Conservation (phyloP, 2,888 invertebrate species). For the Scaptomyza parva region DNA sequence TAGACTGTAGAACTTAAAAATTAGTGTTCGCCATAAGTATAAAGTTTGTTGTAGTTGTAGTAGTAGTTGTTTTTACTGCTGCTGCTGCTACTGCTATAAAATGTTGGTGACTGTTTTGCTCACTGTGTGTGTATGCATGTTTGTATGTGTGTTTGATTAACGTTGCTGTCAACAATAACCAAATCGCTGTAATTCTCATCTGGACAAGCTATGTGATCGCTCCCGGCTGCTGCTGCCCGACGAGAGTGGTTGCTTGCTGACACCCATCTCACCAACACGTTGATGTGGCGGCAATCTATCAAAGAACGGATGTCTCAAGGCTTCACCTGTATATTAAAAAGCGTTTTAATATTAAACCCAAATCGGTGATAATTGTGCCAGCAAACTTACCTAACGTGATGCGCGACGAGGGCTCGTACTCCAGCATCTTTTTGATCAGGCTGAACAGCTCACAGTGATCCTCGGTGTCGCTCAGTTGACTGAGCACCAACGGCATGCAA, state of each 20-base stretch:
- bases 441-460: constrained; percentile 98
- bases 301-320: constrained; percentile 97
- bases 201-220: constrained; percentile 86
- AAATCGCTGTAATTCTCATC: constrained; percentile 85
- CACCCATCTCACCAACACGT: constrained; percentile 87
- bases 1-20: constrained; percentile 72
- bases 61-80: constrained; percentile 28
- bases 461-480: constrained; percentile 93
- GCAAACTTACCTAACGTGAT: constrained; percentile 89
- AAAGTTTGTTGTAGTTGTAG: constrained; percentile 29
- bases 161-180: constrained; percentile 85
- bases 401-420: constrained; percentile 97
- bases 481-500: constrained; percentile 98
- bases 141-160: constrained; percentile 65
- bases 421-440: constrained; percentile 97
- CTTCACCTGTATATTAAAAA: constrained; percentile 87
- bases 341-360: neutral
- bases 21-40: constrained; percentile 40
- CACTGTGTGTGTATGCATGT: constrained; percentile 50
- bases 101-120: constrained; percentile 43
- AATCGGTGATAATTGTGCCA: neutral
- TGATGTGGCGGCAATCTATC: constrained; percentile 92
- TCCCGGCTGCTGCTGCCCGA: constrained; percentile 86
- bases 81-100: constrained; percentile 25
- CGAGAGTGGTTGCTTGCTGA: constrained; percentile 77